These are phyloP conservation scores for Campopleginae sp. DNA, from an alignment of 2,888 invertebrate genomes.

Conservation along the genomic window DNA sequence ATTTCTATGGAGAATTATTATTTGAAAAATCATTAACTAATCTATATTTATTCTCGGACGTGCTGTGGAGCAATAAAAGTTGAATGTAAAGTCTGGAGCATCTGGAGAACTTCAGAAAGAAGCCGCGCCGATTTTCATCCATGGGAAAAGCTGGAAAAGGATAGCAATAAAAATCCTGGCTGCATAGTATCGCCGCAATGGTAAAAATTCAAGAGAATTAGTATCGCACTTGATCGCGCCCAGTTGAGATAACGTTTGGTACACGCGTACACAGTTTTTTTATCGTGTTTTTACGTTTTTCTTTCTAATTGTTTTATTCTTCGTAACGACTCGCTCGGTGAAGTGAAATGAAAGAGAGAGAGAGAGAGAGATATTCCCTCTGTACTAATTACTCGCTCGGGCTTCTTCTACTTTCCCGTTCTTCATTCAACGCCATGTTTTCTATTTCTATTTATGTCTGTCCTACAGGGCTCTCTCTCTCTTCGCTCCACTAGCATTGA, in stretches of 20 bases:
- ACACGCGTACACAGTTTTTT: slow-evolving; percentile 10
- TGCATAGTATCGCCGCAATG: not conserved
- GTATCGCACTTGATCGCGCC: slow-evolving; percentile 27
- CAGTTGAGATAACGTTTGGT: slow-evolving; percentile 12
- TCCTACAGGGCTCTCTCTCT: slow-evolving; percentile 2
- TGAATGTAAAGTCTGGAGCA: not conserved
- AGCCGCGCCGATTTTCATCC: not conserved
- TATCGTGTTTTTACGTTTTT: slow-evolving; percentile 5
- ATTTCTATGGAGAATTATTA: not conserved
- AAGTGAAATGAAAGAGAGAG: slow-evolving; percentile 38
- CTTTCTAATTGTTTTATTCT: slow-evolving; percentile 38
- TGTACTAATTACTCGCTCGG: slow-evolving; percentile 55
- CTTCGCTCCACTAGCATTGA: slow-evolving; percentile 40
- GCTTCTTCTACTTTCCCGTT: slow-evolving; percentile 40
- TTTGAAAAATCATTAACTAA: not conserved
- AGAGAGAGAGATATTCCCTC: slow-evolving; percentile 31
- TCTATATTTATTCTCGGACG: not conserved
- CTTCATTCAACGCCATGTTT: slow-evolving; percentile 29
- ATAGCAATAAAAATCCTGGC: slow-evolving; percentile 10
- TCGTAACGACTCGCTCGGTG: slow-evolving; percentile 52
- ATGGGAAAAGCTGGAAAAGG: not conserved
- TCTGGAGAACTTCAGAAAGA: not conserved
- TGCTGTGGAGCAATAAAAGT: not conserved
- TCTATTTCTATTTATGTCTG: slow-evolving; percentile 42
- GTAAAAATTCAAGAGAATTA: slow-evolving; percentile 14